Evolutionary conservation across 1,140 invertebrate genomes (phyloP).

Genomic region (Plodia interpunctella): DNA sequence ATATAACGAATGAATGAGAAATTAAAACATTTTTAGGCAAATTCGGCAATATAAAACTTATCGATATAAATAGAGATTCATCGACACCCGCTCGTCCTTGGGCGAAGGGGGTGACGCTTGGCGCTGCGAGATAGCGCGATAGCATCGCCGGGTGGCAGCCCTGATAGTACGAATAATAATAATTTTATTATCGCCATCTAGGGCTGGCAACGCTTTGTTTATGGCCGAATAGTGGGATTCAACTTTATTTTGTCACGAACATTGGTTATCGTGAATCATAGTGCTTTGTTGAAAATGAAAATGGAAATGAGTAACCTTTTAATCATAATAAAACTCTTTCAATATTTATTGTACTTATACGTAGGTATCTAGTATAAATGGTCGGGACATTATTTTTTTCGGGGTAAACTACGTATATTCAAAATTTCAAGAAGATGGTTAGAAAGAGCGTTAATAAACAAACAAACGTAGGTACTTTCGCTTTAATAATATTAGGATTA

Average conservation of each 20-base stretch:
- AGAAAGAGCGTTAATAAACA: too few species aligned
- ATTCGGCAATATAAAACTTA: neutral
- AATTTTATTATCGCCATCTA: conserved; percentile 72
- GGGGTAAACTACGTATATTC: too few species aligned
- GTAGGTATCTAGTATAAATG: too few species aligned
- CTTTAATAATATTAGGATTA: too few species aligned
- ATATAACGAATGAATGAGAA: neutral
- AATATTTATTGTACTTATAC: too few species aligned
- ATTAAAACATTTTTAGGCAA: too few species aligned
- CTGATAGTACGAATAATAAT: conserved; percentile 75
- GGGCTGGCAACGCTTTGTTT: conserved; percentile 43
- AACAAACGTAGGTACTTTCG: too few species aligned
- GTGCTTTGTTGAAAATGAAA: conserved; percentile 16
- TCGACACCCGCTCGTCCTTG: conserved; percentile 30
- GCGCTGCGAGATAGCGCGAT: conserved; percentile 69
- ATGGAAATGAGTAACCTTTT: too few species aligned
- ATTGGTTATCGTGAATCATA: neutral
- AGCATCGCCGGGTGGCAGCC: conserved; percentile 65
- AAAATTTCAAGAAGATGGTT: too few species aligned
- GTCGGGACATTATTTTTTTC: too few species aligned
- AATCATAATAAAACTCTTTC: too few species aligned
- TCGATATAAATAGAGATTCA: conserved; percentile 12
- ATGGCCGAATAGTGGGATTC: conserved; percentile 14
- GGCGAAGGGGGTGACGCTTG: conserved; percentile 70
- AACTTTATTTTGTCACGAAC: conserved; percentile 9